Conservation (phyloP, 2,888 invertebrate genomes). For the Abscondita cerata region DNA sequence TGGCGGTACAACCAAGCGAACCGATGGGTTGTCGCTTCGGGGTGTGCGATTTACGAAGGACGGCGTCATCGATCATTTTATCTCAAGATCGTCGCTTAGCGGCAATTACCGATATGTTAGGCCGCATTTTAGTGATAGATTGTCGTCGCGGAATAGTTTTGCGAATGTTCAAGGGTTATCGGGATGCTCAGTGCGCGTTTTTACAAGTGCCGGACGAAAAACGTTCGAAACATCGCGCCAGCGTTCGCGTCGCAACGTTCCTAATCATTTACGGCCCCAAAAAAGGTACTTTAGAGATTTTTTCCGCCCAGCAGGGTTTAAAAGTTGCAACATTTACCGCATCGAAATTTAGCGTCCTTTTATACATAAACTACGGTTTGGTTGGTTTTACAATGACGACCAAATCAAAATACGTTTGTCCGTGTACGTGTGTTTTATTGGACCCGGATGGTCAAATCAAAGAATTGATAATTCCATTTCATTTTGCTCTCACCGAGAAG, state of each 20-base stretch:
- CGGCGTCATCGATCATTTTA: constrained; percentile 75
- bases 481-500: constrained; percentile 86
- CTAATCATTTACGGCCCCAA: constrained; percentile 92
- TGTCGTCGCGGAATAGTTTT: constrained; percentile 79
- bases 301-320: constrained; percentile 88
- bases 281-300: constrained; percentile 91
- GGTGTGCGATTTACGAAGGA: constrained; percentile 79
- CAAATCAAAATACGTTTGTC: constrained; percentile 64
- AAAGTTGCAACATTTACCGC: constrained; percentile 92
- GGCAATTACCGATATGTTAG: constrained; percentile 84
- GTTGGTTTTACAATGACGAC: constrained; percentile 72
- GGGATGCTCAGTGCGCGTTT: constrained; percentile 96
- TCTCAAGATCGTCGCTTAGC: constrained; percentile 83
- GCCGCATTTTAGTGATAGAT: constrained; percentile 88
- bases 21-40: constrained; percentile 81
- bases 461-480: constrained; percentile 88
- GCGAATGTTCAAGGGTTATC: constrained; percentile 93
- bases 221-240: constrained; percentile 48
- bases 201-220: constrained; percentile 78
- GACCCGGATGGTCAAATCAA: constrained; percentile 85
- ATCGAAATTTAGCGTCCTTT: constrained; percentile 79
- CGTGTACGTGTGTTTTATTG: constrained; percentile 78
- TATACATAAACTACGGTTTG: constrained; percentile 83
- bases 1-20: constrained; percentile 69
- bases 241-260: constrained; percentile 72